Base-by-base conservation (phyloP, 2,797 vertebrate species). In the Channallabes apus region DNA sequence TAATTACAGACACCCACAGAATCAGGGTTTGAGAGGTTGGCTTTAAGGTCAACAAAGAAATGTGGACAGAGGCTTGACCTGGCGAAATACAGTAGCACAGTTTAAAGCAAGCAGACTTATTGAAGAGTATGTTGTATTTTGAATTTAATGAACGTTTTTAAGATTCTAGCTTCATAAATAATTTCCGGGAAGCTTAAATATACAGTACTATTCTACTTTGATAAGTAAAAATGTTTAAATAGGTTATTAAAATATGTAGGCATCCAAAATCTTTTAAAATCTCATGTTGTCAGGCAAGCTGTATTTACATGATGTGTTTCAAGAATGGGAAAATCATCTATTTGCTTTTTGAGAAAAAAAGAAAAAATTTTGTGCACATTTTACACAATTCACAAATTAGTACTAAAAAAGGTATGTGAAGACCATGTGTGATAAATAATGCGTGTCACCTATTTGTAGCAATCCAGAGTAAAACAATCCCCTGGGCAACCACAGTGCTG, bases 81-180 rank as follows among this genome's bases (percentile, higher is more conserved):
- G 88, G 86, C 86, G 84, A 62, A 58, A 88, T 86, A 90, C 90
- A 93, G 89, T 91, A 91, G 90, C 80, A 90, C 91, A 88, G 87
- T 83, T 86, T 90, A 69, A 27, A 67, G 35, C 1, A 0, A 77
- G 22, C 18, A 61, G 29, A 20, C 9, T 22, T 24, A 1, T 56
- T 54, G 7, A 32, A 54, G 1, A 14, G 0, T 54, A 58, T 58
- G 8, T 22, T 80, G 22, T 80, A 11, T 38, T 2, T 46, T 76
- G 24, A 61, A 67, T 32, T 2, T 27, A 51, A 76, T 75, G 61
- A 68, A 32, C 32, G 24, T 64, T 68, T 73, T 24, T 41, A 51
- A 78, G 18, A 32, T 78, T 32, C 75, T 35, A 35, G 22, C 4
- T 24, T 59, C 18, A 78, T 78, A 14, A 78, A 24, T 59, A 0